phyloP scores from a whole-genome alignment of 1,140 invertebrate species.

The Hylaeus volcanicus region DNA sequence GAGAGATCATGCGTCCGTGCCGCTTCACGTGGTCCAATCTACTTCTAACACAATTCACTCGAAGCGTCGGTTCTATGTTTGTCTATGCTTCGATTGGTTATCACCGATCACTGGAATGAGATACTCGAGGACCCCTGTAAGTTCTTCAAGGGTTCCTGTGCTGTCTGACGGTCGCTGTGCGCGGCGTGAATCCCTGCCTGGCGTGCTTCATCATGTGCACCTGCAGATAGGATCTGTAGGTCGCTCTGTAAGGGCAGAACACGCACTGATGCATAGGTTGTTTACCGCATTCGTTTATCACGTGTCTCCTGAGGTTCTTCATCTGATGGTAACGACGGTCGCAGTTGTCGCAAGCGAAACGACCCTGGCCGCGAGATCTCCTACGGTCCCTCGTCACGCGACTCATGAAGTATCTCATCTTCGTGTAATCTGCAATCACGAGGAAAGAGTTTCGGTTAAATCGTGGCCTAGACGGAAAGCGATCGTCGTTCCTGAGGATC shows the following conservation, averaged over 20 bases:
- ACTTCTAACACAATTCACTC: constrained; percentile 7
- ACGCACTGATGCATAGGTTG: constrained; percentile 83
- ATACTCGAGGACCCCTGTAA: not conserved
- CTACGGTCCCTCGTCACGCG: constrained; percentile 44
- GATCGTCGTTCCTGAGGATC: constrained; percentile 2
- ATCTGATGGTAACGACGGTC: constrained; percentile 76
- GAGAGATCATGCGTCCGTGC: not conserved
- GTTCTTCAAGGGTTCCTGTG: constrained; percentile 23
- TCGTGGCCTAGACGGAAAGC: not conserved
- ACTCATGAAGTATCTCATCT: constrained; percentile 42
- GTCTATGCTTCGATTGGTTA: not conserved
- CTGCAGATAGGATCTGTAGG: constrained; percentile 78
- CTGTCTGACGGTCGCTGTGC: constrained; percentile 22
- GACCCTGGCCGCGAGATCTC: constrained; percentile 73
- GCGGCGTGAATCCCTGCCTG: constrained; percentile 44
- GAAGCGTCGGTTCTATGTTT: not conserved
- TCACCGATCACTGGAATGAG: not conserved
- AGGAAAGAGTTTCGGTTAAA: constrained; percentile 42
- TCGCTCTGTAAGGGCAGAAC: constrained; percentile 80
- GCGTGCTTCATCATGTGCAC: constrained; percentile 76
- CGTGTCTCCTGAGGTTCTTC: constrained; percentile 74
- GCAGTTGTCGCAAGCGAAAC: constrained; percentile 74
- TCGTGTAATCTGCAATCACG: constrained; percentile 64
- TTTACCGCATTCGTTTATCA: constrained; percentile 82
- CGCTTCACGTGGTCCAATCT: not conserved